A percentile compares a stretch with the other conserved stretches of the same genome.
These are phyloP conservation scores for Gymnocephalus cernua DNA, from an alignment of 2,113 vertebrate genomes.

Conservation along the genomic window DNA sequence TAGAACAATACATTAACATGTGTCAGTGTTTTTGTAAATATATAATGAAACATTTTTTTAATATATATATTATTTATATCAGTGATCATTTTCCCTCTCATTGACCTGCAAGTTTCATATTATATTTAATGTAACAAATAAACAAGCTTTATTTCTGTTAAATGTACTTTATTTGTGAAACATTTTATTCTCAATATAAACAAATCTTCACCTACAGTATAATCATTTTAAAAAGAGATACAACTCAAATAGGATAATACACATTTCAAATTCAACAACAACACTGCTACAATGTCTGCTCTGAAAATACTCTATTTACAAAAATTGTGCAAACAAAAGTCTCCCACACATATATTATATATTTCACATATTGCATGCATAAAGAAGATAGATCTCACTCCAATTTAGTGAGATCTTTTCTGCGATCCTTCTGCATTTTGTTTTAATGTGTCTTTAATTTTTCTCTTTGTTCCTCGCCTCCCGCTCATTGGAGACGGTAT, in stretches of 20 bases:
- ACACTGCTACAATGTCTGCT: conserved; percentile 75
- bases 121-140: conserved; percentile 48
- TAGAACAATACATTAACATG: not conserved
- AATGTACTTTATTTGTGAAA: conserved; percentile 51
- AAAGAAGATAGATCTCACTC: conserved; percentile 19
- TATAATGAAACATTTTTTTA: conserved; percentile 28
- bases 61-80: conserved; percentile 60
- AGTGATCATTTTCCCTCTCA: conserved; percentile 2
- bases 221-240: conserved; percentile 29
- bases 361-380: not conserved
- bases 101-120: not conserved
- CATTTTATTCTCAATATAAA: conserved; percentile 38
- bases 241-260: not conserved
- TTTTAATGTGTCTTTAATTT: conserved; percentile 28
- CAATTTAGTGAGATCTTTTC: conserved; percentile 1
- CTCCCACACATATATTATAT: too few species aligned
- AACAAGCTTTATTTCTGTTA: conserved; percentile 32
- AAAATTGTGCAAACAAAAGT: conserved; percentile 55
- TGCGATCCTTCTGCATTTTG: not conserved
- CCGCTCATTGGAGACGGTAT: conserved; percentile 71
- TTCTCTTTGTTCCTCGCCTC: conserved; percentile 61
- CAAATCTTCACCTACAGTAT: not conserved
- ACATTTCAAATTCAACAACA: conserved; percentile 17
- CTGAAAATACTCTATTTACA: conserved; percentile 48
- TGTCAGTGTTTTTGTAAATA: conserved; percentile 36